Evolutionary conservation across 2,797 vertebrate species (phyloP), one percentile per base, ranked within the genome.

Genomic region (Iguana delicatissima): DNA sequence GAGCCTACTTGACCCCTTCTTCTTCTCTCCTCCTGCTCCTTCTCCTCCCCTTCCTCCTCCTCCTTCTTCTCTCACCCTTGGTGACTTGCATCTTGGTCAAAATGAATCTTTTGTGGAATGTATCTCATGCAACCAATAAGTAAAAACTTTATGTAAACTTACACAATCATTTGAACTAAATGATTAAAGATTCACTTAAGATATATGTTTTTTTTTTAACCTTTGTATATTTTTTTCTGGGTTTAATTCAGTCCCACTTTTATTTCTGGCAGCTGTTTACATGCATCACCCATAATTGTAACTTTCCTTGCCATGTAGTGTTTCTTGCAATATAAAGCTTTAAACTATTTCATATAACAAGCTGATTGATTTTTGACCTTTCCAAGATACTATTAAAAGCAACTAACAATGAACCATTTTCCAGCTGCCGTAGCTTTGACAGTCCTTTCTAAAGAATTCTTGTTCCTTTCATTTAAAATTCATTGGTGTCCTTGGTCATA

Each of bases 381-480:
- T 95, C 85, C 88, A 84, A 89, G 85, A 94, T 95, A 92, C 86
- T 83, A 92, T 90, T 96, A 94, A 95, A 90, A 93, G 16, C 16
- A 87, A 80, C 84, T 95, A 94, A 96, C 86, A 96, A 89, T 94
- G 80, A 91, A 92, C 86, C 50, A 90, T 93, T 95, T 95, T 88
- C 57, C 35, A 67, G 57, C 76, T 84, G 35, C 67, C 91, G 55
- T 85, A 46, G 92, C 77, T 96, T 94, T 93, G 91, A 93, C 84
- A 73, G 55, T 86, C 4, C 84, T 94, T 95, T 94, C 91, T 94
- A 95, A 95, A 93, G 84, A 92, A 46, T 89, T 86, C 84, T 93
- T 72, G 3, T 96, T 79, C 92, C 94, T 97, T 97, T 97, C 85
- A 96, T 96, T 96, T 96, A 96, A 96, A 96, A 96, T 95, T 94